These are phyloP conservation scores for Leptinotarsa peninsularis DNA, from an alignment of 2,888 invertebrate species.

Conservation along the genomic window DNA sequence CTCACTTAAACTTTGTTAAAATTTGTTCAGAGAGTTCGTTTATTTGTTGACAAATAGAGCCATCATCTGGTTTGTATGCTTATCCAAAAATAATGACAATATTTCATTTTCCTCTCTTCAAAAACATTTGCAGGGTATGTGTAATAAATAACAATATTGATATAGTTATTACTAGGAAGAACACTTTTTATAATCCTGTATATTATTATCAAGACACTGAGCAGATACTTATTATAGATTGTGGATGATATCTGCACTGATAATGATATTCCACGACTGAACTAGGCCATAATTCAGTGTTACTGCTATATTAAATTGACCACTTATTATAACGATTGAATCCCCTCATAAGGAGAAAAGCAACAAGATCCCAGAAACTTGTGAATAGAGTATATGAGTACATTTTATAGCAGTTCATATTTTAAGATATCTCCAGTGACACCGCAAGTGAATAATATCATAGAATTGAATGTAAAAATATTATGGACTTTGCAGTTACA, in stretches of 20 bases:
- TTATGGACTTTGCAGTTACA: background rate
- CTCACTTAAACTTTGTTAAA: no score
- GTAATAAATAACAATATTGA: no score
- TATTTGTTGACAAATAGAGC: no score
- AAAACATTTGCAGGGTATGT: no score
- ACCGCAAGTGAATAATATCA: background rate
- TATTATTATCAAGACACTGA: conserved; percentile 21
- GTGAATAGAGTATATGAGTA: conserved; percentile 9
- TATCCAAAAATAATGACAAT: no score
- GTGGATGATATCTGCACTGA: conserved; percentile 22
- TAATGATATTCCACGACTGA: conserved; percentile 16
- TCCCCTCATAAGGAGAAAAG: conserved; percentile 19
- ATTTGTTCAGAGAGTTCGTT: no score
- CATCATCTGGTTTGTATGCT: no score
- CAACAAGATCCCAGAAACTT: conserved; percentile 21
- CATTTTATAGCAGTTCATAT: conserved; percentile 15
- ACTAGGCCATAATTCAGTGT: conserved; percentile 27
- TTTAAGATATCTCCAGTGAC: conserved; percentile 5
- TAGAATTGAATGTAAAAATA: background rate
- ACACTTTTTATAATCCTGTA: conserved; percentile 9
- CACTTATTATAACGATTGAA: conserved; percentile 20
- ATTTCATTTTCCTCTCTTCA: no score
- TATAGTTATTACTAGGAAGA: no score
- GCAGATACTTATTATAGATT: conserved; percentile 19
- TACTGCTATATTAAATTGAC: conserved; percentile 26